Evolutionary conservation across 2,113 vertebrate species (phyloP).

Genomic region (Chloroceryle aenea): DNA sequence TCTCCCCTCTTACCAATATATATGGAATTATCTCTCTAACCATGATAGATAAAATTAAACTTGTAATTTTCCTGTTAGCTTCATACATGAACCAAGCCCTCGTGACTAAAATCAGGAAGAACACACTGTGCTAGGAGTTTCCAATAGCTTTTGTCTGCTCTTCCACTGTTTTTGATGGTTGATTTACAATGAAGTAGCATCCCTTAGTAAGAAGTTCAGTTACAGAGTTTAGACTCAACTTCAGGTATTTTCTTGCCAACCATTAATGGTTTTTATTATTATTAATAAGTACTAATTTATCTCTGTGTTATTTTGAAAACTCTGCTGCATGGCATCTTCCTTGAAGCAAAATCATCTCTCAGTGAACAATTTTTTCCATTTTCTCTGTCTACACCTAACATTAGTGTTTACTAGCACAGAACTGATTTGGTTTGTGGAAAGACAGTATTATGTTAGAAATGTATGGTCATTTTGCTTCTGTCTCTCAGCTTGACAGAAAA

Average conservation of each 20-base stretch:
- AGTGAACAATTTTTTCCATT: slow-evolving; percentile 16
- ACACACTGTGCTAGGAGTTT: background rate
- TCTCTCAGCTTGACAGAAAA: background rate
- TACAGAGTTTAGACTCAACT: background rate
- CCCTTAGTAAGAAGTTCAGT: background rate
- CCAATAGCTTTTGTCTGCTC: background rate
- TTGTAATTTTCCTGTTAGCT: background rate
- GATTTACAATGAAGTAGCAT: background rate
- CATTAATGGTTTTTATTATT: background rate
- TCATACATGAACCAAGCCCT: background rate
- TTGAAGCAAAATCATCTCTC: background rate
- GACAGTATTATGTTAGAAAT: background rate
- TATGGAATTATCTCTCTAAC: background rate
- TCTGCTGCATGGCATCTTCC: background rate
- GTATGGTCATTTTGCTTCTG: background rate
- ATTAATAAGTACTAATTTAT: too few species aligned
- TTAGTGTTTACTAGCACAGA: background rate
- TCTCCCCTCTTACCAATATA: background rate
- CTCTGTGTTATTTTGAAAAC: slow-evolving; percentile 34
- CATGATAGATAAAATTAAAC: background rate
- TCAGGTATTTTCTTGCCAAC: background rate
- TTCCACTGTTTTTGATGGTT: background rate
- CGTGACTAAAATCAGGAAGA: background rate
- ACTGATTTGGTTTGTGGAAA: background rate
- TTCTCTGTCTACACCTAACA: background rate